phyloP scores from a whole-genome alignment of 2,113 vertebrate species.

The Bombycilla garrulus region DNA sequence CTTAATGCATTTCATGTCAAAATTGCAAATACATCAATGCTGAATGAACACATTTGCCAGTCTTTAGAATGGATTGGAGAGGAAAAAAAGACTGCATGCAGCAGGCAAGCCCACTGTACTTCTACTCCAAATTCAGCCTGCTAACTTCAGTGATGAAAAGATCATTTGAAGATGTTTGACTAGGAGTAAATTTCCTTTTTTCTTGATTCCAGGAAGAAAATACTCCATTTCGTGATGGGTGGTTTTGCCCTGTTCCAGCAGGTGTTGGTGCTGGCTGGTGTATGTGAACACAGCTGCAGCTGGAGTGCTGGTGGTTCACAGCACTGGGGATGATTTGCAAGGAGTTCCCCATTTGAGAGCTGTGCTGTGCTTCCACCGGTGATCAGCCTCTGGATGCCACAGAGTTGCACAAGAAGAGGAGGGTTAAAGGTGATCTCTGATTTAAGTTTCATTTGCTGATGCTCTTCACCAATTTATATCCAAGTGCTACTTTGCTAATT shows the following conservation, averaged over 20 bases:
- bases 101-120: too few relatives aligned
- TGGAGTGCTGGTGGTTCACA: not conserved
- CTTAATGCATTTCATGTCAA: not conserved
- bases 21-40: not conserved
- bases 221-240: not conserved
- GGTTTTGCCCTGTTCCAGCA: not conserved
- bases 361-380: conserved; percentile 31
- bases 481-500: conserved; percentile 73
- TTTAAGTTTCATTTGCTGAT: conserved; percentile 68
- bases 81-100: rapidly evolving
- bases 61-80: not conserved
- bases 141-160: not conserved
- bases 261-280: not conserved
- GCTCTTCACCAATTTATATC: conserved; percentile 72
- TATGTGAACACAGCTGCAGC: not conserved
- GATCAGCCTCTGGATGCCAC: not conserved
- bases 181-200: not conserved
- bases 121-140: too few relatives aligned
- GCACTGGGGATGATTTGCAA: not conserved
- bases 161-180: not conserved
- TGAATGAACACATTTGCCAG: not conserved
- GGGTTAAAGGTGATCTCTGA: conserved; percentile 56
- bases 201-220: not conserved
- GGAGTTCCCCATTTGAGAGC: not conserved
- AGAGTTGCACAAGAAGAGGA: not conserved